Percentiles rank a stretch among this genome's conserved stretches.
Evolutionary conservation across 1,140 invertebrate species (phyloP).

Genomic region (Metopolophium dirhodum): DNA sequence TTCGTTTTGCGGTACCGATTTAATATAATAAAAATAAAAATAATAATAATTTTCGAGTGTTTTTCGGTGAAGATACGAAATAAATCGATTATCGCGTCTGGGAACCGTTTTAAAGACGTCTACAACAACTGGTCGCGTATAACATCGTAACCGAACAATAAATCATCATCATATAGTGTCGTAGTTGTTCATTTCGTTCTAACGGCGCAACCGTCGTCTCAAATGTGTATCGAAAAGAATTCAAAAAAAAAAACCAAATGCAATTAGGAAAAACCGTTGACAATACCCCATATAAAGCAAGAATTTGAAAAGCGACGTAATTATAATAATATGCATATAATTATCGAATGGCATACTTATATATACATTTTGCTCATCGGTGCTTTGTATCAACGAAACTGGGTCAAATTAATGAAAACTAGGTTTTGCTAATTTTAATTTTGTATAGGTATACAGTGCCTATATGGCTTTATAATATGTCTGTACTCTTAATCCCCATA

Average conservation of each 20-base stretch:
- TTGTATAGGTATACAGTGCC: background rate
- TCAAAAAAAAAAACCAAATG: background rate
- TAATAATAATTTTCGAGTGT: background rate
- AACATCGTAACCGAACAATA: background rate
- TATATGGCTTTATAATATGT: background rate
- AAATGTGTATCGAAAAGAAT: background rate
- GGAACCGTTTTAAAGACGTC: background rate
- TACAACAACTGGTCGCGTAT: background rate
- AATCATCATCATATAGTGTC: background rate
- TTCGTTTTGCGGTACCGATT: background rate
- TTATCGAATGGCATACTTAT: background rate
- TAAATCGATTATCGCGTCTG: background rate
- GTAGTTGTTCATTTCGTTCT: background rate
- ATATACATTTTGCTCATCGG: background rate
- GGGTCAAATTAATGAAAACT: background rate
- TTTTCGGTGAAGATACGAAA: background rate
- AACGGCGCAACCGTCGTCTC: background rate
- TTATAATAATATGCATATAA: background rate
- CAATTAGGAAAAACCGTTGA: background rate
- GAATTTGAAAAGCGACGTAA: background rate
- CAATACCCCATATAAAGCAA: background rate
- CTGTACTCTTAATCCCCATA: background rate
- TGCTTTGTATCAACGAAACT: background rate
- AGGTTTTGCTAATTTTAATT: background rate
- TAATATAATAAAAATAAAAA: background rate